Percentiles rank a stretch among this genome's conserved stretches.
Conservation (phyloP, 2,888 invertebrate species). For the Chaetogeoica ovagalla region DNA sequence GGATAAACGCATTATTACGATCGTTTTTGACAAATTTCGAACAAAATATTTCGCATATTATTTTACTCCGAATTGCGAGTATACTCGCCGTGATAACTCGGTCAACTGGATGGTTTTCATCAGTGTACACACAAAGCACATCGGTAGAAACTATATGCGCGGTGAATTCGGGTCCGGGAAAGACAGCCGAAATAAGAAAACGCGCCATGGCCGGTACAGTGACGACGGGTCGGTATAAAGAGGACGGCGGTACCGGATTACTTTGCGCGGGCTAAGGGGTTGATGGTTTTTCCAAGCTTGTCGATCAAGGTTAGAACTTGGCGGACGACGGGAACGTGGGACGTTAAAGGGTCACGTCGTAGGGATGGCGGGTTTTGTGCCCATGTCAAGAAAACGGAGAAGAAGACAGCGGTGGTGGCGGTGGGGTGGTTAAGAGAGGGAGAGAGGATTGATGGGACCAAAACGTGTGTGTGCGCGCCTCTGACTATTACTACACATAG, state of each 20-base stretch:
- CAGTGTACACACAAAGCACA: conserved; percentile 18
- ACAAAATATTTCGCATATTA: too few relatives aligned
- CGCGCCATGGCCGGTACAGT: conserved; percentile 58
- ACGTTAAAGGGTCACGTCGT: conserved; percentile 18
- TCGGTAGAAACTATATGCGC: background rate
- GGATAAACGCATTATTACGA: too few relatives aligned
- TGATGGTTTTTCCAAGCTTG: conserved; percentile 39
- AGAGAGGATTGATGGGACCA: conserved; percentile 40
- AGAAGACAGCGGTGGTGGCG: background rate
- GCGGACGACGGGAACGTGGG: conserved; percentile 53
- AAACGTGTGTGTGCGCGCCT: conserved; percentile 24
- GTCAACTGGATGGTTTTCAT: conserved; percentile 22
- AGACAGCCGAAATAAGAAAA: conserved; percentile 56
- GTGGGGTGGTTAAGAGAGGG: background rate
- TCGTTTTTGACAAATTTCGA: too few relatives aligned
- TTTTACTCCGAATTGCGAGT: too few relatives aligned
- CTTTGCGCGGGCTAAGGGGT: conserved; percentile 52
- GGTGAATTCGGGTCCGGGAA: conserved; percentile 49
- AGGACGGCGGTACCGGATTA: conserved; percentile 54
- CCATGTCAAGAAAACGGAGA: conserved; percentile 21
- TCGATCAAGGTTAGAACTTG: conserved; percentile 44
- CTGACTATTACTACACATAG: conserved; percentile 38
- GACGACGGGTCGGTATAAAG: background rate
- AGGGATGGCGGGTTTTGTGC: conserved; percentile 3
- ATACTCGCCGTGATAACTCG: background rate